phyloP scores from a whole-genome alignment of 2,113 vertebrate species.

The Centrocercus urophasianus region DNA sequence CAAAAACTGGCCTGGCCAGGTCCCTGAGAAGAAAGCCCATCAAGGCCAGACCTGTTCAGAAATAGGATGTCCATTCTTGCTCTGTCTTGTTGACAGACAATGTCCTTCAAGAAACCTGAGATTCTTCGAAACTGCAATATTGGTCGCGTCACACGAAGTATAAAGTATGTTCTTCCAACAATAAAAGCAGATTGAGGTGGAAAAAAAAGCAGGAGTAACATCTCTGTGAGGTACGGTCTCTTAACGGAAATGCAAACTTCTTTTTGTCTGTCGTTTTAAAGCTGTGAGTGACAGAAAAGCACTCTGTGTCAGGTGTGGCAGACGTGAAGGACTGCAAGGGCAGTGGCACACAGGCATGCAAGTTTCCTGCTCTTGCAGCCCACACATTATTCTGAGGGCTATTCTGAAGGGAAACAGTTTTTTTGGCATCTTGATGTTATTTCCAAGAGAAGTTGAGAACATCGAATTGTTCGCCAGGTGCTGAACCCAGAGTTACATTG shows the following conservation, averaged over 20 bases:
- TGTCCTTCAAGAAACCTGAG: not conserved
- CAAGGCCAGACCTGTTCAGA: not conserved
- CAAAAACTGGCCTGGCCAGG: not conserved
- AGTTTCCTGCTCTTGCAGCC: not conserved
- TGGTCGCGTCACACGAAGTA: not conserved
- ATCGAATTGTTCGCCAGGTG: not conserved
- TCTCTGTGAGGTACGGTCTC: not conserved
- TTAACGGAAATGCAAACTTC: not conserved
- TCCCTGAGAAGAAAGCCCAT: not conserved
- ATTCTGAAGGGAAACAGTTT: not conserved
- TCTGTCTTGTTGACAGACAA: not conserved
- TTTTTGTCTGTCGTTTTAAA: not conserved
- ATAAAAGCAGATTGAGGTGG: not conserved
- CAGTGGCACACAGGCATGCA: not conserved
- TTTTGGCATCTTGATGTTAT: not conserved
- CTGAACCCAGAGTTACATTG: not conserved
- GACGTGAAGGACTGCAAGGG: not conserved
- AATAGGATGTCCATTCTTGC: not conserved
- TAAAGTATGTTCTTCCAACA: not conserved
- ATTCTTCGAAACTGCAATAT: not conserved
- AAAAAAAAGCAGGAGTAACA: not conserved
- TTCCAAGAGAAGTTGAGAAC: not conserved
- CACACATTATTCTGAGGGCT: not conserved
- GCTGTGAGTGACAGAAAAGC: not conserved
- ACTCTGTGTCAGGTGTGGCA: not conserved